Evolutionary conservation across 2,888 invertebrate species (phyloP).

Genomic region (Hirtodrosophila histrioides): DNA sequence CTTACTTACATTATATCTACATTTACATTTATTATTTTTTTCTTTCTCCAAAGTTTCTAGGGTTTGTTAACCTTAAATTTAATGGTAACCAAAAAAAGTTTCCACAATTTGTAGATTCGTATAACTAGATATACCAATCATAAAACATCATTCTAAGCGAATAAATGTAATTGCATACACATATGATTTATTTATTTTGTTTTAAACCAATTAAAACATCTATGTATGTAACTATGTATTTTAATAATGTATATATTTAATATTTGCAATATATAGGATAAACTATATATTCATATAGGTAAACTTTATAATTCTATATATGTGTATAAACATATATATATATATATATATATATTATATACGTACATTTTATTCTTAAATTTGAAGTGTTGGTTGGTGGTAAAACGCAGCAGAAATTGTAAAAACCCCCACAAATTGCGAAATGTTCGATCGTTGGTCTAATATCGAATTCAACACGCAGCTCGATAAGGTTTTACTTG

Average conservation of each 20-base stretch:
- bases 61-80: constrained; percentile 51
- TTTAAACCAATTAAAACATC: constrained; percentile 47
- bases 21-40: constrained; percentile 71
- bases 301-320: constrained; percentile 5
- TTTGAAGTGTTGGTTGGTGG: constrained; percentile 39
- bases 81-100: constrained; percentile 64
- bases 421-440: constrained; percentile 24
- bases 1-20: constrained; percentile 53
- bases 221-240: not conserved
- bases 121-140: constrained; percentile 58
- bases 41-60: constrained; percentile 60
- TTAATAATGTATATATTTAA: not conserved
- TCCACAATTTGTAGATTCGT: constrained; percentile 37
- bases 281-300: constrained; percentile 18
- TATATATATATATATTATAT: constrained; percentile 23
- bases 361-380: not conserved
- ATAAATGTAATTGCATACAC: constrained; percentile 36
- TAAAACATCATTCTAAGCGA: constrained; percentile 54
- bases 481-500: constrained; percentile 9
- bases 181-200: constrained; percentile 32
- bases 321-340: constrained; percentile 20
- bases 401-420: constrained; percentile 30
- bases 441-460: constrained; percentile 28
- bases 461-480: constrained; percentile 16
- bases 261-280: constrained; percentile 31